A percentile compares a stretch with the other conserved stretches of the same genome.
These are phyloP conservation scores for Platichthys stellatus DNA, from an alignment of 2,113 vertebrate genomes.

Conservation along the genomic window DNA sequence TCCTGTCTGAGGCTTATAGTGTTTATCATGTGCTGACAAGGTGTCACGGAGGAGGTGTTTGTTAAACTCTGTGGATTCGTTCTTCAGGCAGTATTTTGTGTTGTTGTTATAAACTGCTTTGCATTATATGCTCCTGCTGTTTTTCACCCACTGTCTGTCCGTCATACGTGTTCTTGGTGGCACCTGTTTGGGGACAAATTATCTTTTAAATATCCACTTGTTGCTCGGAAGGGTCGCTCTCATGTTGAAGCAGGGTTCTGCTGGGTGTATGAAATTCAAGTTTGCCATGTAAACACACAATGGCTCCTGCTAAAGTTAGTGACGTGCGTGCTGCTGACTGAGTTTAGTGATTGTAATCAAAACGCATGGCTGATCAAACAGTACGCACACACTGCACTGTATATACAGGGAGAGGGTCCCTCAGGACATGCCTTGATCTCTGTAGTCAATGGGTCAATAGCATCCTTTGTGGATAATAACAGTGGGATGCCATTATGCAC, in stretches of 20 bases:
- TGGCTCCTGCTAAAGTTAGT: constrained; percentile 9
- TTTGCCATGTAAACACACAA: constrained; percentile 29
- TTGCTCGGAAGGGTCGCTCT: not conserved
- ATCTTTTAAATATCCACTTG: constrained; percentile 33
- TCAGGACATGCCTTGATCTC: not conserved
- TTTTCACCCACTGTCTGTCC: not conserved
- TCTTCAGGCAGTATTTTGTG: not conserved
- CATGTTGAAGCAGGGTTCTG: not conserved
- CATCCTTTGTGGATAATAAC: constrained; percentile 25
- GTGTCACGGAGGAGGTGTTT: not conserved
- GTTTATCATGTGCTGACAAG: not conserved
- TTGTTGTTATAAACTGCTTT: not conserved
- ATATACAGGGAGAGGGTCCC: not conserved
- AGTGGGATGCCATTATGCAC: constrained; percentile 22
- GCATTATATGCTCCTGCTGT: not conserved
- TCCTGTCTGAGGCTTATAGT: not conserved
- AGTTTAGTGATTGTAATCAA: constrained; percentile 13
- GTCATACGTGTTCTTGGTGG: no score
- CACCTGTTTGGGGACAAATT: no score
- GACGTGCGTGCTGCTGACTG: constrained; percentile 30
- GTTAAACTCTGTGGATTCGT: no score
- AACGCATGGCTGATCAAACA: constrained; percentile 28
- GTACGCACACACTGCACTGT: not conserved
- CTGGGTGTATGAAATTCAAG: constrained; percentile 15
- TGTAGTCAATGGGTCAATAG: not conserved